Evolutionary conservation across 2,888 invertebrate genomes (phyloP).

Genomic region (Ametastegia equiseti): DNA sequence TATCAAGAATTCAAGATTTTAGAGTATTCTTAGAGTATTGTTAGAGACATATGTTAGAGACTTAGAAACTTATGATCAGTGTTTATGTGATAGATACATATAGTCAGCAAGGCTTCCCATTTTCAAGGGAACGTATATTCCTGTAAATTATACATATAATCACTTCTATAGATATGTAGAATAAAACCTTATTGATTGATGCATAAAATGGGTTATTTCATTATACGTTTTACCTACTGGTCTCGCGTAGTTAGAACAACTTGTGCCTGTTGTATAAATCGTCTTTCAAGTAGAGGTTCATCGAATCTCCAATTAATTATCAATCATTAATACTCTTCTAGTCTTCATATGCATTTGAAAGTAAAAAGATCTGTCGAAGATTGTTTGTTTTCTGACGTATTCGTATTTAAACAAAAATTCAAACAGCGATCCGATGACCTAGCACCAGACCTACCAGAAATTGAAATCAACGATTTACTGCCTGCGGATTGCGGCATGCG

Average conservation of each 20-base stretch:
- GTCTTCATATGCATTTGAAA: neutral
- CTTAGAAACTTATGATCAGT: neutral
- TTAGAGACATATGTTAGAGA: neutral
- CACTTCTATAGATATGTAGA: neutral
- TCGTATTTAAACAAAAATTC: neutral
- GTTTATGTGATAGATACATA: neutral
- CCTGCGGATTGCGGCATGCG: conserved; percentile 78
- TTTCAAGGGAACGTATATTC: neutral
- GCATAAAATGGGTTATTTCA: conserved; percentile 11
- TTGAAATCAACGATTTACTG: conserved; percentile 67
- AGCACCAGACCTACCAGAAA: conserved; percentile 52
- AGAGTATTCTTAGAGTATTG: neutral
- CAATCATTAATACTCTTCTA: neutral
- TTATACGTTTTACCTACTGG: conserved; percentile 10
- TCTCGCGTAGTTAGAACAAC: neutral
- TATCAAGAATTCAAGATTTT: neutral
- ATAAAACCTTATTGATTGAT: conserved; percentile 17
- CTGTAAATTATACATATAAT: conserved; percentile 32
- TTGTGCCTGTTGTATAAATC: neutral
- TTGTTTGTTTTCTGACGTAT: neutral
- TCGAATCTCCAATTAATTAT: neutral
- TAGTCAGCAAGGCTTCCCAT: neutral
- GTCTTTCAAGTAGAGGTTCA: neutral
- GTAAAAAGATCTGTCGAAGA: neutral
- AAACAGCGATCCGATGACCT: conserved; percentile 36